Percentiles rank a stretch among this genome's conserved stretches.
These are phyloP conservation scores for Anthoscopus minutus DNA, from an alignment of 2,113 vertebrate species.

Conservation along the genomic window DNA sequence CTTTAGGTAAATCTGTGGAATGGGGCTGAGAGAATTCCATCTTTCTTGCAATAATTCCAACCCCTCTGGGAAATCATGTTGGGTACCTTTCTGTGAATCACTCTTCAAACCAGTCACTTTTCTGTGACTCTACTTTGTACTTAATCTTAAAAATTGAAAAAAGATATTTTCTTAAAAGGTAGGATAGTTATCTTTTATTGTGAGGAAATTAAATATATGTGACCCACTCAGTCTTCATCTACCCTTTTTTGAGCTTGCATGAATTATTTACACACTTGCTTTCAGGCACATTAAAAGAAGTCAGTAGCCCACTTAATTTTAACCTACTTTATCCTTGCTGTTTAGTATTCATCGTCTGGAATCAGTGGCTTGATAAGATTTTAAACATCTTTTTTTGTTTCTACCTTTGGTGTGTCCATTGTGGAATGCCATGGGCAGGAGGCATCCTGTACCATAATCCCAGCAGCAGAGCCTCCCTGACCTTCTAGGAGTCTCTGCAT, in stretches of 20 bases:
- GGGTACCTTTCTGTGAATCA: background rate
- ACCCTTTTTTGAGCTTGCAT: background rate
- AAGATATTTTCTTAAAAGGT: background rate
- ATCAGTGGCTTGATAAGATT: background rate
- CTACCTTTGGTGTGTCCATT: accelerated
- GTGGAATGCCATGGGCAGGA: background rate
- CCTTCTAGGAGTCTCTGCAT: background rate
- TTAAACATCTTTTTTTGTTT: background rate
- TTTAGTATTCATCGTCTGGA: background rate
- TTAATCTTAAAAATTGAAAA: background rate
- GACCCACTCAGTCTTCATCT: background rate
- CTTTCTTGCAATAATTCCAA: background rate
- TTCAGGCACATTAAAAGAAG: background rate
- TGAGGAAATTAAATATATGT: background rate
- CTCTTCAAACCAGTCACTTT: background rate
- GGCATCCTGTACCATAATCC: background rate
- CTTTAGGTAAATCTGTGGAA: background rate
- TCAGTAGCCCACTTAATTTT: background rate
- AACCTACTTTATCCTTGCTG: background rate
- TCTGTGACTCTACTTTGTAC: background rate
- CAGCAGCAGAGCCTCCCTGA: background rate
- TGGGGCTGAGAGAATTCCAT: background rate
- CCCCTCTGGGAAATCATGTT: background rate
- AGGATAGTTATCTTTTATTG: background rate
- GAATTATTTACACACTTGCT: background rate